Percentiles rank a stretch among this genome's conserved stretches.
These are phyloP conservation scores for Pogoniulus pusillus DNA, from an alignment of 2,797 vertebrate species.

Conservation along the genomic window DNA sequence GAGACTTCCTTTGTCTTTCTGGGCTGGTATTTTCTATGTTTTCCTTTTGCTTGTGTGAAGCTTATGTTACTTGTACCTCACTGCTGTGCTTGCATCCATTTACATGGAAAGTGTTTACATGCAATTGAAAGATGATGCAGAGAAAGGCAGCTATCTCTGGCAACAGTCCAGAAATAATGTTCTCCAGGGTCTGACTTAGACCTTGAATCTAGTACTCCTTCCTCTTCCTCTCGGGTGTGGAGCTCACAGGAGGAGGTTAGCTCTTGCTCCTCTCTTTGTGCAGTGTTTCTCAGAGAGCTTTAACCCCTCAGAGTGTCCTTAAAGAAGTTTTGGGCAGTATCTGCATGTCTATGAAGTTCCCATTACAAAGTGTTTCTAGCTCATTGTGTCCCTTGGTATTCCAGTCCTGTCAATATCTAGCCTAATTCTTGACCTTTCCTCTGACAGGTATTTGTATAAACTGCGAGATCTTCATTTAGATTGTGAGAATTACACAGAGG, in stretches of 20 bases:
- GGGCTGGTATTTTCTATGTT: not conserved
- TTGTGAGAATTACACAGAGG: slow-evolving; percentile 95
- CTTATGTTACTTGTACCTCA: too few species aligned
- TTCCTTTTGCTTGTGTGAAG: not conserved
- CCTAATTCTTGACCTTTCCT: slow-evolving; percentile 4
- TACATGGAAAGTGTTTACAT: accelerated
- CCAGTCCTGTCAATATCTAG: not conserved
- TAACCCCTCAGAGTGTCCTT: not conserved
- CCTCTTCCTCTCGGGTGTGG: not conserved
- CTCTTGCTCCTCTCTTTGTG: not conserved
- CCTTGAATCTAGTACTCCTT: not conserved
- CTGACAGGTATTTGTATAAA: slow-evolving; percentile 93
- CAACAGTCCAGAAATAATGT: not conserved
- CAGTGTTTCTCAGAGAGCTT: not conserved
- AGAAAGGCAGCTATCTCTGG: not conserved
- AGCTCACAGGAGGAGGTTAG: not conserved
- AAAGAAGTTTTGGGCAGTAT: not conserved
- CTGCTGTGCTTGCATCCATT: not conserved
- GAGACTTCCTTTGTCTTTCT: not conserved
- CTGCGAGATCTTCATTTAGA: slow-evolving; percentile 95
- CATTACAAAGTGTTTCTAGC: not conserved
- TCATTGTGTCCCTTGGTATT: not conserved
- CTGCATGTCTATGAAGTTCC: not conserved
- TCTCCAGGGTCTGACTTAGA: not conserved
- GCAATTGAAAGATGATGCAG: accelerated